A percentile compares a stretch with the other conserved stretches of the same genome.
Conservation (phyloP, 2,888 invertebrate species). For the Apomyelois bistriatella region DNA sequence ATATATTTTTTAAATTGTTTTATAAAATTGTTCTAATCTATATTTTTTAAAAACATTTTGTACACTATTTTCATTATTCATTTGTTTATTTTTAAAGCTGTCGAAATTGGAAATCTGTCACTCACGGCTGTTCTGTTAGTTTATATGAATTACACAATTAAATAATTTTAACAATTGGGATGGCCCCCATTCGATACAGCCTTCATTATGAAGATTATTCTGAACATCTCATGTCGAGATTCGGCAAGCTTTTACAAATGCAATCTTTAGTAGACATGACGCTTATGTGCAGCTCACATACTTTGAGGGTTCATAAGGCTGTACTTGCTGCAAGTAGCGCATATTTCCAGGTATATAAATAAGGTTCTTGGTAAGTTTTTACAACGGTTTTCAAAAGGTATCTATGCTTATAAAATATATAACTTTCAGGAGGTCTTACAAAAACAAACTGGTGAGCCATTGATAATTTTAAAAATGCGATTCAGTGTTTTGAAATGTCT, state of each 20-base stretch:
- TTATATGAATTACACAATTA: conserved; percentile 18
- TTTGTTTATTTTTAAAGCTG: conserved; percentile 30
- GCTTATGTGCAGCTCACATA: conserved; percentile 86
- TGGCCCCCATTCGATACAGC: conserved; percentile 80
- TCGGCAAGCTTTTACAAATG: conserved; percentile 85
- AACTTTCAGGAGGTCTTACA: conserved; percentile 77
- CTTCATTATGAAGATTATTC: conserved; percentile 86
- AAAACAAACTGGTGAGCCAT: conserved; percentile 78
- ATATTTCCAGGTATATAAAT: conserved; percentile 82
- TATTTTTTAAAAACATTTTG: conserved; percentile 9
- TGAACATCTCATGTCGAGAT: conserved; percentile 83
- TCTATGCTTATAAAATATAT: not conserved
- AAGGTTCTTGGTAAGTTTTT: not conserved
- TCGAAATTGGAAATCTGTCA: conserved; percentile 23
- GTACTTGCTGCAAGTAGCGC: conserved; percentile 86
- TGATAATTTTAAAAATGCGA: conserved; percentile 84
- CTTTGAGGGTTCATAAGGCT: conserved; percentile 86
- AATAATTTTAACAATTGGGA: conserved; percentile 29
- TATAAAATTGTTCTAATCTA: not conserved
- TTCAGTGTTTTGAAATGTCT: conserved; percentile 85
- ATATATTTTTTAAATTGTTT: not conserved
- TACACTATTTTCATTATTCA: conserved; percentile 30
- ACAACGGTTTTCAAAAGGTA: not conserved
- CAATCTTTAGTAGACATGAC: conserved; percentile 88
- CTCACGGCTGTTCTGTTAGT: conserved; percentile 11